These are phyloP conservation scores for Globicephala melas DNA, from an alignment of 2,113 vertebrate genomes.

Conservation along the genomic window DNA sequence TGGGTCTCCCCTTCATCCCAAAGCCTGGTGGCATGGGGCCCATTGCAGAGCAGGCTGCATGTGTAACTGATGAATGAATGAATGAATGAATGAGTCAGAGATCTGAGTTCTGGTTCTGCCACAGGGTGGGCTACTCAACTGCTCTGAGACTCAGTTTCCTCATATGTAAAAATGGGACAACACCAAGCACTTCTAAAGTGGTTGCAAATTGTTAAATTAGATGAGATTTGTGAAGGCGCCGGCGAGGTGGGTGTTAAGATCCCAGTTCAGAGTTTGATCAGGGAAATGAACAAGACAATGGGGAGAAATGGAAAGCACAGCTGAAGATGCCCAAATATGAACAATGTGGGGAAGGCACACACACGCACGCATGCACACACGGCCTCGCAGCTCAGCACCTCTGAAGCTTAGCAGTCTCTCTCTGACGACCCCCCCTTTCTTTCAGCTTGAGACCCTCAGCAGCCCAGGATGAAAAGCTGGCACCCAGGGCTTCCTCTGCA, in stretches of 20 bases:
- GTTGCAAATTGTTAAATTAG: no score
- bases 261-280: background rate
- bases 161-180: background rate
- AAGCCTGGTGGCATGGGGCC: background rate
- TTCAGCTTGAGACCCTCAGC: background rate
- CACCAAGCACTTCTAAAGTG: background rate
- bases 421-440: background rate
- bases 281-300: background rate
- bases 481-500: background rate
- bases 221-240: background rate
- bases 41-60: background rate
- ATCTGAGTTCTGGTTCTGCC: background rate
- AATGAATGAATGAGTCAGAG: background rate
- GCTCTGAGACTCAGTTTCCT: background rate
- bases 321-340: background rate
- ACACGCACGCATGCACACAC: rapidly evolving
- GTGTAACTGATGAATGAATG: background rate
- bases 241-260: background rate
- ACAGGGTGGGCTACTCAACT: background rate
- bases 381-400: background rate
- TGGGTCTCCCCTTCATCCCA: background rate
- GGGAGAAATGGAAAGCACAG: background rate
- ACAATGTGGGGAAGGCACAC: background rate
- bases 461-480: background rate
- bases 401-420: background rate